Base-by-base conservation (phyloP, 2,113 vertebrate species). In the Pomatorhinus ruficollis region DNA sequence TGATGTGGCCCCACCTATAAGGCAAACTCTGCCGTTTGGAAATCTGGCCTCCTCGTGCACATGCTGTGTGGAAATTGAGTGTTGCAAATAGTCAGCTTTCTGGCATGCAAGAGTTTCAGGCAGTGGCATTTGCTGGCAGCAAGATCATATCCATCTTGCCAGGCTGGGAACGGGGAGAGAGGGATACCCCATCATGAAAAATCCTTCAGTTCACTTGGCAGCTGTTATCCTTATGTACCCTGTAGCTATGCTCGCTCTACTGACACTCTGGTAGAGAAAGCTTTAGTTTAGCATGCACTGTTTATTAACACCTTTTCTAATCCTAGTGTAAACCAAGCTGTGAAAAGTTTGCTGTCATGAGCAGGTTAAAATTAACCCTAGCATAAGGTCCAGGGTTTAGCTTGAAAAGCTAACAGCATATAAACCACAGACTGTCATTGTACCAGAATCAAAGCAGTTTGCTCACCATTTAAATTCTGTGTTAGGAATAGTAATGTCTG, bases 271-370 rank as follows among this genome's bases (percentile, higher is more conserved):
- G 39, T 81, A 93, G 40, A 68, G 65, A 81, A 95, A 76, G 65
- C 56, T 94, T 75, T 44, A 77, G n/a, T 83, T 93, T 88, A 83
- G 83, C 75, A 80, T 50, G 35, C 30, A 53, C 47, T 84, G 54
- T 87, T 95, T 93, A 92, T 69, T 91, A 92, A 87, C 83, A 87
- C 60, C 80, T 95, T 86, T 95, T 84, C 83, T 80, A 86, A 90
- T 60, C 21, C 39, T 54, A 68, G 5, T 56, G 27, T 56, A 94
- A 89, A 91, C 35, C 39, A 95, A 91, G 42, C 80, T 95, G 94
- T 79, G 88, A 82, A 49, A 92, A 61, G 14, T 84, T 87, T 89
- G 57, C 39, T 75, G 79, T 77, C 35, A 52, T 40, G 61, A 88
- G 56, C 39, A 87, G 47, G 94, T 94, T 91, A 94, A 95, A 95